Base-by-base conservation (phyloP, 2,888 invertebrate species). In the Willowsia nigromaculata region DNA sequence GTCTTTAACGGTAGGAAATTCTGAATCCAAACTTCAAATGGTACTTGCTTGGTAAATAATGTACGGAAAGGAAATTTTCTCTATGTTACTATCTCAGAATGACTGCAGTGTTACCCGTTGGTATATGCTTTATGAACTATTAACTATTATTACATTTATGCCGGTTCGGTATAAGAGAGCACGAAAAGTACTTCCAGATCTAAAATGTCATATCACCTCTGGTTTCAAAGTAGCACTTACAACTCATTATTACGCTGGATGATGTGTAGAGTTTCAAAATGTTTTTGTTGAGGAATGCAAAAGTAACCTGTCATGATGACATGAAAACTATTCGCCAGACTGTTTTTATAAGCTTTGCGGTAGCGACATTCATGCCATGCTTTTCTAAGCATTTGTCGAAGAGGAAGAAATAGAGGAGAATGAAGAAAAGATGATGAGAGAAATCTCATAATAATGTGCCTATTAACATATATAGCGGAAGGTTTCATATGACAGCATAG, bases 391-490 rank as follows among this genome's bases (percentile, higher is more conserved):
- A 30, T 62, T 62, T 68, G 9, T 33, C 37, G 18, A 22, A 22
- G 22, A 56, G 53, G 6, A 33, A 11, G 22, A 22, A 37, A 18
- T 33, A n/a, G 22, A 68, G 47, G n/a, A 47, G 37, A 47, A 74
- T 30, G 7, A 15, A 74, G 74, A 47, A 68, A 68, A 47, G 74
- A 74, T 74, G 74, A 74, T 74, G 40, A 22, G 40, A 74, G 47
- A 74, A 30, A 47, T 43, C 27, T 43, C 25, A 47, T 47, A 37
- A 68, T 40, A 74, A 74, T 74, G 22, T 74, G 30, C 37, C 18
- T 65, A n/a, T n/a, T 65, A 65, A 37, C 65, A 18, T 18, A 65
- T 18, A 65, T n/a, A 50, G 50, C n/a, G 50, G 15, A 4, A n/a
- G n/a, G n/a, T n/a, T n/a, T n/a, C n/a, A n/a, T n/a, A n/a, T n/a